Base-by-base conservation (phyloP, 1,140 invertebrate species). In the Coboldia fuscipes region DNA sequence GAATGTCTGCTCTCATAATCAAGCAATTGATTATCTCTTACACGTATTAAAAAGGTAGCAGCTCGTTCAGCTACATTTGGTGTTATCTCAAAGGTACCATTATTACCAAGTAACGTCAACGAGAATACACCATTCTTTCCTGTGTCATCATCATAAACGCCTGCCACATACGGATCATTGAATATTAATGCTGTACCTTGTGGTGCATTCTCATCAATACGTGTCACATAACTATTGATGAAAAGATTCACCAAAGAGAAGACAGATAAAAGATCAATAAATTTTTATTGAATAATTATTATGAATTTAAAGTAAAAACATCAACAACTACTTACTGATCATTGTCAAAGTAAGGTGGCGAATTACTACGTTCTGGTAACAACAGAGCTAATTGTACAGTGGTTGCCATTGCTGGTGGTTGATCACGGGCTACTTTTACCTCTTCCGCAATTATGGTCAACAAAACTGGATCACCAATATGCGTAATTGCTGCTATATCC, bases 11-110 rank as follows among this genome's bases (percentile, higher is more conserved):
- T 62, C 57, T 92, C 88, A 45, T 75, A 92, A 57, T 93, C 84
- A 32, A 93, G 60, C 26, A 79, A 51, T 1, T 62, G 61, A 34
- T 80, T 77, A 51, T 90, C 78, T 40, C 83, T 69, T 3, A 92
- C 81, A 44, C 70, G 70, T 26, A 94, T 73, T 10, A 78, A 59
- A 44, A 93, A 86, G 38, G 72, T 71, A 3, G 76, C 70, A 38
- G 70, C 68, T 31, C 78, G 69, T 50, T 84, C 75, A 0, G 76
- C 80, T n/a, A 84, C 78, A n/a, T 70, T 70, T 0, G 86, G 86
- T n/a, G 68, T 65, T 33, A 90, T 75, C 50, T 86, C 78, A 51
- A 92, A 92, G 3, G 80, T 84, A 13, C 76, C 76, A 52, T 84
- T 81, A 48, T 86, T 80, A 36, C 77, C 76, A 13, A 73, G 60